Percentiles rank a stretch among this genome's conserved stretches.
These are phyloP conservation scores for Heliocidaris tuberculata DNA, from an alignment of 35 echinoderm and acorn worm genomes.

Conservation along the genomic window DNA sequence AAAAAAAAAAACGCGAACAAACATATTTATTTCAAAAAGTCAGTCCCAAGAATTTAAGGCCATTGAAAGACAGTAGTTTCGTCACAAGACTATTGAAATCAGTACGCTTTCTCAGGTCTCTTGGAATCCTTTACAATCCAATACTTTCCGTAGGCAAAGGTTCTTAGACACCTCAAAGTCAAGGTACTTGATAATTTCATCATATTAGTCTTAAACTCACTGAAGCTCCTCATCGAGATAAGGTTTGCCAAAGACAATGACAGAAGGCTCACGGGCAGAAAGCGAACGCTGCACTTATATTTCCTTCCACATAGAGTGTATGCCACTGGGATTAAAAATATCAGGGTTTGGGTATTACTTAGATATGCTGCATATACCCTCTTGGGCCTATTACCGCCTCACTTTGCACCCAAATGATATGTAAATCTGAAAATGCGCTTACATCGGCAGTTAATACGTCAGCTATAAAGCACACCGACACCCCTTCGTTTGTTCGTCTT, in stretches of 20 bases:
- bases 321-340: not conserved
- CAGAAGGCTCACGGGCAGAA: not conserved
- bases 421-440: conserved; percentile 47
- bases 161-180: too few species aligned
- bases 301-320: not conserved
- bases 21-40: too few species aligned
- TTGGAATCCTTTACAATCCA: too few species aligned
- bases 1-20: too few species aligned
- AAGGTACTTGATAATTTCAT: too few species aligned
- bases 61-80: too few species aligned
- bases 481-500: not conserved
- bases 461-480: conserved; percentile 30
- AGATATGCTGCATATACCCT: not conserved
- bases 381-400: not conserved
- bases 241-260: not conserved
- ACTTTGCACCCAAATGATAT: conserved; percentile 33
- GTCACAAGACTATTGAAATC: too few species aligned
- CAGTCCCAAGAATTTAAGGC: too few species aligned
- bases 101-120: too few species aligned
- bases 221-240: too few species aligned
- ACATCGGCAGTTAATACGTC: conserved; percentile 40
- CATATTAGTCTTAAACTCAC: too few species aligned
- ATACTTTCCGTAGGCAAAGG: too few species aligned
- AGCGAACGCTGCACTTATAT: not conserved
- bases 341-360: not conserved